Evolutionary conservation across 2,797 vertebrate species (phyloP).

Genomic region (Nyctalus aviator): DNA sequence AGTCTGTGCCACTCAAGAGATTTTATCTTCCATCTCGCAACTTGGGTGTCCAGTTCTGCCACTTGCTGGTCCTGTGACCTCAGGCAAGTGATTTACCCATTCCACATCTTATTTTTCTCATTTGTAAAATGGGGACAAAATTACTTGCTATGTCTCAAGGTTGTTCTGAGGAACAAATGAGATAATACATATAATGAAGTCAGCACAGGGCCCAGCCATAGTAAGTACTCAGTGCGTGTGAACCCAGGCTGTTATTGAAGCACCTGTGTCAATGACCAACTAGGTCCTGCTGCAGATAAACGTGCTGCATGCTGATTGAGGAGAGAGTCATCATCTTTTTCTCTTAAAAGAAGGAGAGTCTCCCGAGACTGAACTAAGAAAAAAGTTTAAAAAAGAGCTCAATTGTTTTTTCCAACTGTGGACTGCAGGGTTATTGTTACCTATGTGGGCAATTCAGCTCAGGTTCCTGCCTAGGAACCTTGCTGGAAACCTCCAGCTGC

Average conservation of each 20-base stretch:
- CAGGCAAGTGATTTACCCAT: neutral
- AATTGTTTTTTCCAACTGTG: neutral
- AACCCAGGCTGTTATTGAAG: accelerated
- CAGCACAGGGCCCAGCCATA: no score
- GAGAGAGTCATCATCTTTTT: neutral
- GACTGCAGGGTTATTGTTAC: no score
- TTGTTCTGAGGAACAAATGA: neutral
- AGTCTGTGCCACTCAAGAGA: no score
- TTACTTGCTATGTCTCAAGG: neutral
- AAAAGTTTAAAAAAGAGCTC: neutral
- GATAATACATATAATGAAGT: accelerated
- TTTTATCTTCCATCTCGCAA: accelerated
- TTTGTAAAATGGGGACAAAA: neutral
- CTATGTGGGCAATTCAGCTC: accelerated
- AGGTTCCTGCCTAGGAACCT: neutral
- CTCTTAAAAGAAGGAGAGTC: neutral
- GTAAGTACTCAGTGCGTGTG: accelerated
- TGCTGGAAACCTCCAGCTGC: neutral
- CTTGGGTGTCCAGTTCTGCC: neutral
- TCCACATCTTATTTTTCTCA: neutral
- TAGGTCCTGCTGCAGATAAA: neutral
- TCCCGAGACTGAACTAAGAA: neutral
- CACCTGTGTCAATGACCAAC: no score
- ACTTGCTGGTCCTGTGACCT: neutral
- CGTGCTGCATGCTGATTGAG: no score